These are phyloP conservation scores for Eulemur mongoz DNA, from an alignment of 2,797 vertebrate genomes.

Conservation along the genomic window DNA sequence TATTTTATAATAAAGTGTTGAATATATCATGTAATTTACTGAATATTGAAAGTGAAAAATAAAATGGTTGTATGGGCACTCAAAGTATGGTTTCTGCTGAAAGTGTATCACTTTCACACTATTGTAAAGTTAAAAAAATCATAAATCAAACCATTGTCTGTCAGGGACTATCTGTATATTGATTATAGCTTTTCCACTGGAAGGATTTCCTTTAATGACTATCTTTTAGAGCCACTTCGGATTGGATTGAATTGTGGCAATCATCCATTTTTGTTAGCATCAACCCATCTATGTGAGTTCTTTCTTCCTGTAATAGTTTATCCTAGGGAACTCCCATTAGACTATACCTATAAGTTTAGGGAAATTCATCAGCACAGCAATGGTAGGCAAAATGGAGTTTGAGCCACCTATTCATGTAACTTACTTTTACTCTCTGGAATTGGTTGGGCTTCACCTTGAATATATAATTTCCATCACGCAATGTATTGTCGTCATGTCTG, in stretches of 20 bases:
- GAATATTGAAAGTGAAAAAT: not conserved
- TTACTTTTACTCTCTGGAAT: not conserved
- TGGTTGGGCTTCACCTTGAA: not conserved
- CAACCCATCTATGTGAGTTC: not conserved
- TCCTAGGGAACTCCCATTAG: not conserved
- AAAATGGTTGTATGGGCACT: not conserved
- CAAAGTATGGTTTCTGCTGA: not conserved
- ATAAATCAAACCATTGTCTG: not conserved
- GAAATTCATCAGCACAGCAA: not conserved
- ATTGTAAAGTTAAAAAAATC: not conserved
- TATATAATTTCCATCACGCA: not conserved
- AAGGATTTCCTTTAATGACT: not conserved
- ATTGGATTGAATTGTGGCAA: not conserved
- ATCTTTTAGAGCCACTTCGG: not conserved
- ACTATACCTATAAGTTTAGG: not conserved
- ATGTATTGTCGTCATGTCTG: not conserved
- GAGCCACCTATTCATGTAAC: not conserved
- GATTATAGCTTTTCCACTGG: not conserved
- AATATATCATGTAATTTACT: not conserved
- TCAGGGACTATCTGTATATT: not conserved
- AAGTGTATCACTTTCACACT: not conserved
- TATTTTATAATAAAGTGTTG: not conserved
- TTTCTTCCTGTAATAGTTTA: not conserved
- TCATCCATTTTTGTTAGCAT: not conserved
- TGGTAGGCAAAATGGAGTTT: not conserved